Base-by-base conservation (phyloP, 2,888 invertebrate species). In the Halictus quadricinctus region DNA sequence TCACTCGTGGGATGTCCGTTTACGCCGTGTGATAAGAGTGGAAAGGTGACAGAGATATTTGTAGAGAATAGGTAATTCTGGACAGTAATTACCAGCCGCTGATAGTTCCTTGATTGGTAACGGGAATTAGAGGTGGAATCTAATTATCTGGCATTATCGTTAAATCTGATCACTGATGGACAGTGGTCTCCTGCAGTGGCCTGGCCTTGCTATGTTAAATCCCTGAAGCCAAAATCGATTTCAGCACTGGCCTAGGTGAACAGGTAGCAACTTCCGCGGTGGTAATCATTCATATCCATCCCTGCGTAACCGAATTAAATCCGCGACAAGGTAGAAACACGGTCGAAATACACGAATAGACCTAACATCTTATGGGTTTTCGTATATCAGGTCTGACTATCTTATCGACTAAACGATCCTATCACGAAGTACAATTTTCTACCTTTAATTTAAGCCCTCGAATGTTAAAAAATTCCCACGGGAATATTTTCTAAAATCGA, bases 141-240 rank as follows among this genome's bases (percentile, higher is more conserved):
- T 93, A 93, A 94, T 93, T 93, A 93, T 91, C 87, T 86, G 90
- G 90, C 87, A 91, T 92, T 93, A 93, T 93, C 93, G 91, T 91
- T 92, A 92, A 92, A 93, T 92, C 92, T 92, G 91, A 90, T 93
- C 90, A 90, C 87, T 90, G 91, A 90, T 82, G 89, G 90, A 92
- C 91, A 92, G 92, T 90, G 89, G 91, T 91, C 89, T 90, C 90
- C 86, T 87, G 74, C 75, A 70, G 84, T 79, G 84, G 79, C 72
- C 74, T 77, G 79, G 72, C 60, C 82, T 72, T 77, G 79, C 84
- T 83, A 85, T 76, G 85, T 79, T 80, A 75, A 79, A 80, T 81
- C 85, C 85, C 64, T n/a, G 75, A 87, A 85, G 88, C 80, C 80
- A 82, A 88, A 89, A 89, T 89, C 89, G 89, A 89, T 89, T 83